Conservation (phyloP, 1,140 invertebrate genomes). For the Brachionus rotundiformis region DNA sequence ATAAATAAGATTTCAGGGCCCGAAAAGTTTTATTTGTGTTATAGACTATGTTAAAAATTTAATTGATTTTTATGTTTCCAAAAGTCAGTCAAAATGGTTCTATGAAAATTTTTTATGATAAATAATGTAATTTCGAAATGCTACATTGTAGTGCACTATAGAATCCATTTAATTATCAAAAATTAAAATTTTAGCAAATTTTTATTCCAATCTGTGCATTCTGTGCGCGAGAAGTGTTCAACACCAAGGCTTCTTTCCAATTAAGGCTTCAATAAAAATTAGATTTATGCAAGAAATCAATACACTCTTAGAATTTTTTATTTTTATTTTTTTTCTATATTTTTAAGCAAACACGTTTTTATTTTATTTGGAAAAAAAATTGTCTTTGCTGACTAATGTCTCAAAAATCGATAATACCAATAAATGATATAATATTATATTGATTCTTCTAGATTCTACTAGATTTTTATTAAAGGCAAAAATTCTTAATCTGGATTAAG, state of each 20-base stretch:
- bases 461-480: too few species aligned
- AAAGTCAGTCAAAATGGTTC: slow-evolving; percentile 39
- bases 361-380: neutral
- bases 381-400: neutral
- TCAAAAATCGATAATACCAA: neutral
- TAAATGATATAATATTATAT: neutral
- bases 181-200: neutral
- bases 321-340: neutral
- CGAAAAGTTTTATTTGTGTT: slow-evolving; percentile 10
- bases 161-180: neutral
- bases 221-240: neutral
- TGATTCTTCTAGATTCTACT: too few species aligned
- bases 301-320: neutral
- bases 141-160: neutral
- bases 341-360: neutral
- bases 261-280: neutral
- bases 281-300: slow-evolving; percentile 10
- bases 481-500: neutral
- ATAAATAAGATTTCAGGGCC: slow-evolving; percentile 29
- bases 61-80: slow-evolving; percentile 40
- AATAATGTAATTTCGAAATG: slow-evolving; percentile 50
- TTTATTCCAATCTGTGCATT: neutral
- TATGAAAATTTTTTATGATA: slow-evolving; percentile 47
- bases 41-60: neutral
- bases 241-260: neutral